Base-by-base conservation (phyloP, 2,888 invertebrate genomes). In the Leucophenga montana region DNA sequence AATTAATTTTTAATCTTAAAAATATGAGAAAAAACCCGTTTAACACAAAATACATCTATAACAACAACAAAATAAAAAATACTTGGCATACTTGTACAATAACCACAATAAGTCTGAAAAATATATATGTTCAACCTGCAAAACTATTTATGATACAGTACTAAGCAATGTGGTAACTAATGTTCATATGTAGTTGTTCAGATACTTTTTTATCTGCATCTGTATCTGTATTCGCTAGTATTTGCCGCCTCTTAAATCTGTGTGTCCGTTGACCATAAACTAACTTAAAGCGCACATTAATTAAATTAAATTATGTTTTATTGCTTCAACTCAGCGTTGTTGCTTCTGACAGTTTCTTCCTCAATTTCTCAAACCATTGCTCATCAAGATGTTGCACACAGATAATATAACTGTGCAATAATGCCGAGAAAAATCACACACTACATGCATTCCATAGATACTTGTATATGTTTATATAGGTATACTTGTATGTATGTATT, bases 301-400 rank as follows among this genome's bases (percentile, higher is more conserved):
- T 5, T 39, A 5, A 80, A 81, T 81, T 39, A 11, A 80, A 81
- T 81, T 76, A 80, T 84, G 72, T 75, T 84, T 81, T 77, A 81
- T 76, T 73, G 80, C 71, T 72, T 39, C 48, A 73, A 69, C 73
- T 65, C 68, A 71, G 64, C 66, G 57, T 14, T 56, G 39, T 31
- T 64, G 62, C 16, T 18, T 8, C 39, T 39, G 39, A 39, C 39
- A 39, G 66, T 14, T 31, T 59, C 59, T 50, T 68, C 33, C 18
- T 11, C 39, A 31, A 59, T 33, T 39, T n/a, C 27, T 56, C 16
- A n/a, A 53, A 18, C 11, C 16, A 18, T 16, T 53, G 53, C 53
- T 18, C 18, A 18, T 53, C 16, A 20, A 18, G 18, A 53, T 3
- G 18, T 16, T 53, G 16, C 11, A 3, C 4, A 16, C 20, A 53